phyloP scores from a whole-genome alignment of 1,140 invertebrate species.

The Diachasmimorpha longicaudata region DNA sequence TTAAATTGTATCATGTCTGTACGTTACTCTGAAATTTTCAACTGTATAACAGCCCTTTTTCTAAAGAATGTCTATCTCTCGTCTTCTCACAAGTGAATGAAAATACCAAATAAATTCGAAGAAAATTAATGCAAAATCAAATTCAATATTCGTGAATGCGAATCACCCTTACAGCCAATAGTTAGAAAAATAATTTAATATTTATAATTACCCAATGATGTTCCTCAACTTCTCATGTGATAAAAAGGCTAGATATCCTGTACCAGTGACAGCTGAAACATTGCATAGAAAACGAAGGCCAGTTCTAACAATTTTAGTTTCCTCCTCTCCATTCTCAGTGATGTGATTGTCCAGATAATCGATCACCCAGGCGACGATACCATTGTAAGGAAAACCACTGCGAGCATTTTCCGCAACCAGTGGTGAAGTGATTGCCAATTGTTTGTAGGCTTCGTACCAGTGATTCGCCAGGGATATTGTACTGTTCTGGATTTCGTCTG shows the following conservation, averaged over 20 bases:
- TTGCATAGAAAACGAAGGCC: conserved; percentile 50
- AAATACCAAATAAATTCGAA: no score
- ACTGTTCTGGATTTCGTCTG: not conserved
- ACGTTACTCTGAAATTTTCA: no score
- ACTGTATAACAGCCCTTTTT: no score
- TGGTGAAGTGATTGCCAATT: not conserved
- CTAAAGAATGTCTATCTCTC: no score
- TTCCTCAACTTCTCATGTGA: conserved; percentile 35
- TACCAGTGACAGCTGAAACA: conserved; percentile 39
- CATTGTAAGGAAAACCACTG: conserved; percentile 47
- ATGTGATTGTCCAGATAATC: conserved; percentile 25
- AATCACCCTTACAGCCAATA: no score
- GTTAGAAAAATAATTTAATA: no score
- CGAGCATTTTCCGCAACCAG: conserved; percentile 19
- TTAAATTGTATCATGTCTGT: no score
- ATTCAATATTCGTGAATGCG: no score
- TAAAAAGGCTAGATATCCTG: conserved; percentile 28
- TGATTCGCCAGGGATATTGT: conserved; percentile 32
- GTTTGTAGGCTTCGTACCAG: not conserved
- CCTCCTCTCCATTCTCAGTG: conserved; percentile 26
- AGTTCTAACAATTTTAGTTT: conserved; percentile 42
- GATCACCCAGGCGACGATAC: conserved; percentile 37
- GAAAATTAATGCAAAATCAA: no score
- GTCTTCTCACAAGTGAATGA: no score
- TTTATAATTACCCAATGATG: conserved; percentile 40